Evolutionary conservation across 2,113 vertebrate genomes (phyloP).

Genomic region (Forbesichthys agassizii): DNA sequence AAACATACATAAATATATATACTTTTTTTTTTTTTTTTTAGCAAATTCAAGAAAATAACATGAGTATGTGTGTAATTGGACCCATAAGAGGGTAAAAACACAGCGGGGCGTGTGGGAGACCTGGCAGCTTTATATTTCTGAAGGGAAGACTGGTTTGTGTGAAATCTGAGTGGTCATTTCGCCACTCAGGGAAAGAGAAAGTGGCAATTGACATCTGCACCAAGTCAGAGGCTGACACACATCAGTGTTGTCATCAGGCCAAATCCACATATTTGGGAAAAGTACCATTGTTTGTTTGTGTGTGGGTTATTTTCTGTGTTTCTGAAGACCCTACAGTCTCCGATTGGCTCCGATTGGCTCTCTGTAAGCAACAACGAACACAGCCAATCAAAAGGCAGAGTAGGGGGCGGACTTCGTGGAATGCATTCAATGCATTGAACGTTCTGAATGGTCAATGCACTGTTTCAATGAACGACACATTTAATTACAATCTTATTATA

Average conservation of each 20-base stretch:
- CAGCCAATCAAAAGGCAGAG: no score
- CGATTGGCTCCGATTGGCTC: no score
- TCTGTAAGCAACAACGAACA: no score
- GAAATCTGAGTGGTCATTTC: constrained; percentile 47
- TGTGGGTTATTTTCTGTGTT: no score
- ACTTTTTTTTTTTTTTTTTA: constrained; percentile 26
- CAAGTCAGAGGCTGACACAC: constrained; percentile 45
- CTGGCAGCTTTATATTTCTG: constrained; percentile 21
- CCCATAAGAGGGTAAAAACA: constrained; percentile 33
- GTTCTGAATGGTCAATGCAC: no score
- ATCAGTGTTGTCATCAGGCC: constrained; percentile 25
- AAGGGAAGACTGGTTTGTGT: constrained; percentile 9
- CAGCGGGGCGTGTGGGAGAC: constrained; percentile 1
- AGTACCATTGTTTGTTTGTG: no score
- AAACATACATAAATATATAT: not conserved
- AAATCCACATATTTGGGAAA: not conserved
- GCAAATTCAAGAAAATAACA: constrained; percentile 48
- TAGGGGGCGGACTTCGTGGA: no score
- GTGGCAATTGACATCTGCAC: constrained; percentile 42
- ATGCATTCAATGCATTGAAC: no score
- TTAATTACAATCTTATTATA: no score
- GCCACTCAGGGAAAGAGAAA: constrained; percentile 45
- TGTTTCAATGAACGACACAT: no score
- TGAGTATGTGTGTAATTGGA: constrained; percentile 36
- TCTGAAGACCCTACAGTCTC: no score